A percentile compares a stretch with the other conserved stretches of the same genome.
Evolutionary conservation across 1,140 invertebrate genomes (phyloP).

Genomic region (Drosophila baimaii): DNA sequence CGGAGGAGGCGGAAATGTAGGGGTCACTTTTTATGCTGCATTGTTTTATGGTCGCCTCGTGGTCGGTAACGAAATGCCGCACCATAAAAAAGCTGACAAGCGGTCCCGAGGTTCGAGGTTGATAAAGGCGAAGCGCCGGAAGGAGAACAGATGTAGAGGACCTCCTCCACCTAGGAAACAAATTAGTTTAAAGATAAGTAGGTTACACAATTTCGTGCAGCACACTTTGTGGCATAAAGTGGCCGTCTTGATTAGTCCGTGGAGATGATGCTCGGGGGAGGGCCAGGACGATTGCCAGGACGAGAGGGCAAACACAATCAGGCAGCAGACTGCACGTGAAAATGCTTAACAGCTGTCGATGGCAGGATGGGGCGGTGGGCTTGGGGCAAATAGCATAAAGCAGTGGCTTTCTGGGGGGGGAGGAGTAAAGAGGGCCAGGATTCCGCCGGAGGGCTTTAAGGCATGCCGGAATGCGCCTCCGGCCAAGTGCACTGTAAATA

Average conservation of each 20-base stretch:
- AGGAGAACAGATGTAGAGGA: slow-evolving; percentile 37
- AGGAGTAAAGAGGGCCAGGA: neutral
- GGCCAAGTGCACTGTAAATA: slow-evolving; percentile 79
- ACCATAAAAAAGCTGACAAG: slow-evolving; percentile 28
- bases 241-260: slow-evolving; percentile 72
- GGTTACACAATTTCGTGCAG: slow-evolving; percentile 74
- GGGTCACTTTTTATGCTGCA: slow-evolving; percentile 72
- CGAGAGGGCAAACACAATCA: slow-evolving; percentile 66
- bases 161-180: slow-evolving; percentile 46
- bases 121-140: slow-evolving; percentile 53
- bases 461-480: slow-evolving; percentile 66
- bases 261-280: slow-evolving; percentile 2
- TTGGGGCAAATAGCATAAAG: slow-evolving; percentile 48
- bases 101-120: slow-evolving; percentile 50
- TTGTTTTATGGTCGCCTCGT: slow-evolving; percentile 76
- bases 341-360: slow-evolving; percentile 76
- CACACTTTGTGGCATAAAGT: slow-evolving; percentile 68
- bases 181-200: slow-evolving; percentile 81
- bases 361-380: slow-evolving; percentile 1
- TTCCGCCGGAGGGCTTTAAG: slow-evolving; percentile 10
- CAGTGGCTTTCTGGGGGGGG: slow-evolving; percentile 30
- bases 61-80: slow-evolving; percentile 50
- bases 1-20: neutral
- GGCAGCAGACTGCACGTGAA: slow-evolving; percentile 61
- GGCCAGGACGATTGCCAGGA: slow-evolving; percentile 1